A percentile compares a stretch with the other conserved stretches of the same genome.
Conservation (phyloP, 1,140 invertebrate genomes). For the Pygmarrhopalites habei region DNA sequence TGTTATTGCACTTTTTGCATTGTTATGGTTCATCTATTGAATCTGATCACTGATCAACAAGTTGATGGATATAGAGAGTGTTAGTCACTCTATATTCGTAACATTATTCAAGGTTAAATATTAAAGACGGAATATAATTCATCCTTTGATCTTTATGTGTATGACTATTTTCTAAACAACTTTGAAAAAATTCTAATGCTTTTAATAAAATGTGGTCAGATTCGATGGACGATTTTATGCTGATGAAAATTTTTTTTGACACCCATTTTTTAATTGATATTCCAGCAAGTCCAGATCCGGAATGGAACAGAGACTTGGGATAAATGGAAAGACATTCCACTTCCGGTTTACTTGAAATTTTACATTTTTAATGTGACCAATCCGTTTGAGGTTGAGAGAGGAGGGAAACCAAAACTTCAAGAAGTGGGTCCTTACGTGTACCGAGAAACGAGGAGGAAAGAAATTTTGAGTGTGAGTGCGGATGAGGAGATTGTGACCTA, state of each 20-base stretch:
- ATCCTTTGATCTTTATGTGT: too few species aligned
- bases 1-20: too few species aligned
- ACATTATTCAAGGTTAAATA: too few species aligned
- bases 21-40: too few species aligned
- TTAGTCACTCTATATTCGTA: too few species aligned
- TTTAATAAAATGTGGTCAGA: too few species aligned
- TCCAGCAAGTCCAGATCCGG: constrained; percentile 21
- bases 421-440: constrained; percentile 28
- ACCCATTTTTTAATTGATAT: neutral
- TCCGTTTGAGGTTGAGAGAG: constrained; percentile 42
- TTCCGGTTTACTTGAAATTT: constrained; percentile 49
- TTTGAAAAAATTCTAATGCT: too few species aligned
- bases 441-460: constrained; percentile 9
- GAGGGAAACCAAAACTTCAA: neutral
- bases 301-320: constrained; percentile 23
- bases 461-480: neutral
- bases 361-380: constrained; percentile 51
- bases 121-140: too few species aligned
- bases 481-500: constrained; percentile 20
- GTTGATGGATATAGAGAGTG: too few species aligned
- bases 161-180: too few species aligned
- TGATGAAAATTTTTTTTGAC: neutral
- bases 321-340: constrained; percentile 38
- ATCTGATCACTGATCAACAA: too few species aligned
- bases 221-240: too few species aligned